phyloP scores from a whole-genome alignment of 2,888 invertebrate species.

The Ditylenchus weischeri region DNA sequence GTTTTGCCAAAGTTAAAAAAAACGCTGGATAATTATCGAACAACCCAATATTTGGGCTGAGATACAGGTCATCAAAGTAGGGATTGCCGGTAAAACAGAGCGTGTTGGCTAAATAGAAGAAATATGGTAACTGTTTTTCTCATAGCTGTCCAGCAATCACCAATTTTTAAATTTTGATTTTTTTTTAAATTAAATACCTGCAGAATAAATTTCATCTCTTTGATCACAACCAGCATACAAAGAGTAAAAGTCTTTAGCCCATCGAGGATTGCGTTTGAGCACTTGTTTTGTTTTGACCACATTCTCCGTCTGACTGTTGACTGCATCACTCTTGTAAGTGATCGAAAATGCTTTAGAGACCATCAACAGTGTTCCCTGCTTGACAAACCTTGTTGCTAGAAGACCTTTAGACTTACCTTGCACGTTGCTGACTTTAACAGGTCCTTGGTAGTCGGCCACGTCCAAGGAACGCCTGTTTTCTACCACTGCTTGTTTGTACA shows the following conservation, averaged over 20 bases:
- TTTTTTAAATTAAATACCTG: too few relatives aligned
- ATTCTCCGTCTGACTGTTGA: not conserved
- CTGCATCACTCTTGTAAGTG: not conserved
- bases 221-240: constrained; percentile 1
- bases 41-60: too few relatives aligned
- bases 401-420: not conserved
- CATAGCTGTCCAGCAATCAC: too few relatives aligned
- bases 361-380: constrained; percentile 10
- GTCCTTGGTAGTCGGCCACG: constrained; percentile 8
- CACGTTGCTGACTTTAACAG: not conserved
- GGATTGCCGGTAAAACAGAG: too few relatives aligned
- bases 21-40: too few relatives aligned
- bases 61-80: too few relatives aligned
- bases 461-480: not conserved
- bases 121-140: too few relatives aligned
- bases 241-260: not conserved
- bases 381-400: not conserved
- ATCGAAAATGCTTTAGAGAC: constrained; percentile 11
- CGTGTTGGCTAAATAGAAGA: too few relatives aligned
- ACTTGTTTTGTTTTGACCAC: constrained; percentile 3
- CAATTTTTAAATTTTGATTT: too few relatives aligned
- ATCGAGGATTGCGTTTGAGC: constrained; percentile 8
- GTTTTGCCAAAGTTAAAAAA: too few relatives aligned
- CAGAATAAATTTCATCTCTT: not conserved
- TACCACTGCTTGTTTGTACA: not conserved